Conservation (phyloP, 2,113 vertebrate genomes). For the Bos indicus region DNA sequence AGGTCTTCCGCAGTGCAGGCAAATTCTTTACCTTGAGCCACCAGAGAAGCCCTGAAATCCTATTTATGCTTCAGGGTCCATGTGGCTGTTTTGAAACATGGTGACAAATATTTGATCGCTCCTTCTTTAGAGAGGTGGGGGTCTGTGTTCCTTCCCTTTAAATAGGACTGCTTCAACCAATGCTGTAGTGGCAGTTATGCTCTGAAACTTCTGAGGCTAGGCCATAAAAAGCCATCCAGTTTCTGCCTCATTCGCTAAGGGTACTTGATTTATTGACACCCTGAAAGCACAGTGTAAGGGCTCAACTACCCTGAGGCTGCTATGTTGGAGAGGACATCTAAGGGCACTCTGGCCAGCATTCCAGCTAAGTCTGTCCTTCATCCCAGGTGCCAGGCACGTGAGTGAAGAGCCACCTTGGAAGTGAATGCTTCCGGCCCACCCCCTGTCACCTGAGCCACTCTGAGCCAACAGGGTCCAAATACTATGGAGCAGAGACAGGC, state of each 20-base stretch:
- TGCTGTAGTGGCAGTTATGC: background rate
- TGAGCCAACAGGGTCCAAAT: background rate
- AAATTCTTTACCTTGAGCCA: background rate
- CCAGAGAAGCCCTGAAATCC: background rate
- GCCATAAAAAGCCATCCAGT: background rate
- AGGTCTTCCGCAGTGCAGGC: accelerated
- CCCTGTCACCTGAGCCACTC: background rate
- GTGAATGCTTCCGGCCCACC: background rate
- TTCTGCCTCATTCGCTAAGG: background rate
- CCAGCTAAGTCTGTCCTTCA: background rate
- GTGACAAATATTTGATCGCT: background rate
- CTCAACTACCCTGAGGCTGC: accelerated
- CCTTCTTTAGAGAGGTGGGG: background rate
- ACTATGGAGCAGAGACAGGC: background rate
- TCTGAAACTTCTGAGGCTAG: background rate
- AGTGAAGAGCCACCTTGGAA: background rate
- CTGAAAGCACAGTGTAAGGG: background rate
- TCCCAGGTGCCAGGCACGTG: background rate
- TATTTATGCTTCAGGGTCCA: background rate
- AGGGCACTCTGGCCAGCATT: background rate
- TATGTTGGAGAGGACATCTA: background rate
- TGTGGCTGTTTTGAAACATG: background rate
- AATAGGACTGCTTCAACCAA: background rate
- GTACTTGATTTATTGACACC: background rate
- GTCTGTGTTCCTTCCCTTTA: background rate